Evolutionary conservation across 1,140 invertebrate genomes (phyloP).

Genomic region (Apis dorsata): DNA sequence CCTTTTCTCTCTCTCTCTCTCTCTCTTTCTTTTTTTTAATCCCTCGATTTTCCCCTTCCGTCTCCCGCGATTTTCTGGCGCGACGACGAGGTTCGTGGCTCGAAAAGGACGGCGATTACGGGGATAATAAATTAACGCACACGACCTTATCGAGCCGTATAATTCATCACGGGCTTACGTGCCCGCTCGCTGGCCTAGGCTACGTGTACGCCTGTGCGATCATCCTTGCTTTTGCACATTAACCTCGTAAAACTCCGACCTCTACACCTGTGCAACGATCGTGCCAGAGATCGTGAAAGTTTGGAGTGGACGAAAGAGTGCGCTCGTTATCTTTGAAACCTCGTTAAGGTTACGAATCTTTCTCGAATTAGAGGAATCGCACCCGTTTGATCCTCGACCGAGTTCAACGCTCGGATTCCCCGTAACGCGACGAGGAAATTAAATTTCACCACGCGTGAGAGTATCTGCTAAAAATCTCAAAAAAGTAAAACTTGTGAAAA

Average conservation of each 20-base stretch:
- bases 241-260: slow-evolving; percentile 71
- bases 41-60: neutral
- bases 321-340: slow-evolving; percentile 49
- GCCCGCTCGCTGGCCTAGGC: slow-evolving; percentile 46
- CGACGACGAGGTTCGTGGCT: neutral
- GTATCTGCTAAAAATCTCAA: too few species aligned
- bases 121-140: slow-evolving; percentile 74
- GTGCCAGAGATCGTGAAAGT: slow-evolving; percentile 62
- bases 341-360: slow-evolving; percentile 45
- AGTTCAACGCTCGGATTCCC: neutral
- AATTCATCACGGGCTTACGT: slow-evolving; percentile 74
- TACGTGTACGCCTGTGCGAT: slow-evolving; percentile 48
- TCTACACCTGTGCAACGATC: slow-evolving; percentile 60
- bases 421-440: too few species aligned
- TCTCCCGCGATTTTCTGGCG: neutral
- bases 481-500: too few species aligned
- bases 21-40: too few species aligned
- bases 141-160: slow-evolving; percentile 75
- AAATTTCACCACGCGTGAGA: too few species aligned
- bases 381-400: neutral
- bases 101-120: slow-evolving; percentile 63
- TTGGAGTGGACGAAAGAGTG: slow-evolving; percentile 49
- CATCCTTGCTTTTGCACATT: slow-evolving; percentile 62
- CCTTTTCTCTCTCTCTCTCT: neutral
- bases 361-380: slow-evolving; percentile 3